These are phyloP conservation scores for Lepidurus apus DNA, from an alignment of 1,140 invertebrate genomes.

Conservation along the genomic window DNA sequence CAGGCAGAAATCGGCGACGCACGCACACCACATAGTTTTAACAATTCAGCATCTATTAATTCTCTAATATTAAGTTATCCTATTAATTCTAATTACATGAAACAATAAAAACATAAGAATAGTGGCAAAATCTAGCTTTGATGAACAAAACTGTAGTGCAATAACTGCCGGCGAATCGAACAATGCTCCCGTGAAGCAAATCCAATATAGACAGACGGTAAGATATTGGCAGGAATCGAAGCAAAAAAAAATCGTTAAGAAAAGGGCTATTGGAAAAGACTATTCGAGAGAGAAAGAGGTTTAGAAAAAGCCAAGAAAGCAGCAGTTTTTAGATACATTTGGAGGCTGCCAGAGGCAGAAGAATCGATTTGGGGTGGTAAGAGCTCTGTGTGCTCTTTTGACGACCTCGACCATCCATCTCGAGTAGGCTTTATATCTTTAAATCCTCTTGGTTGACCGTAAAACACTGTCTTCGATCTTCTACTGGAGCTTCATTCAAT, in stretches of 20 bases:
- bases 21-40: not conserved
- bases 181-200: no score
- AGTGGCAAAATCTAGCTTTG: no score
- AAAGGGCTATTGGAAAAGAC: not conserved
- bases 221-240: not conserved
- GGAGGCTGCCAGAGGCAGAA: not conserved
- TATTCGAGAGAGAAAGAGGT: not conserved
- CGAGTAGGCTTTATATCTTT: not conserved
- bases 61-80: not conserved
- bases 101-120: not conserved
- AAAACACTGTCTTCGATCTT: not conserved
- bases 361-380: not conserved
- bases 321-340: not conserved
- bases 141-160: not conserved
- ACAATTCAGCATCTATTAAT: not conserved
- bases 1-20: not conserved
- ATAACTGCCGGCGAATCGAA: no score
- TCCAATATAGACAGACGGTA: no score
- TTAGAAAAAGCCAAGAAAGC: not conserved
- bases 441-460: constrained; percentile 9
- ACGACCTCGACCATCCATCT: constrained; percentile 8
- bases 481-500: not conserved
- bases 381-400: not conserved
- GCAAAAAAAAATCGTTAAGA: not conserved
- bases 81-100: not conserved